Evolutionary conservation across 2,888 invertebrate species (phyloP), one percentile per base, ranked within the genome.

Genomic region (Desoria tigrina): DNA sequence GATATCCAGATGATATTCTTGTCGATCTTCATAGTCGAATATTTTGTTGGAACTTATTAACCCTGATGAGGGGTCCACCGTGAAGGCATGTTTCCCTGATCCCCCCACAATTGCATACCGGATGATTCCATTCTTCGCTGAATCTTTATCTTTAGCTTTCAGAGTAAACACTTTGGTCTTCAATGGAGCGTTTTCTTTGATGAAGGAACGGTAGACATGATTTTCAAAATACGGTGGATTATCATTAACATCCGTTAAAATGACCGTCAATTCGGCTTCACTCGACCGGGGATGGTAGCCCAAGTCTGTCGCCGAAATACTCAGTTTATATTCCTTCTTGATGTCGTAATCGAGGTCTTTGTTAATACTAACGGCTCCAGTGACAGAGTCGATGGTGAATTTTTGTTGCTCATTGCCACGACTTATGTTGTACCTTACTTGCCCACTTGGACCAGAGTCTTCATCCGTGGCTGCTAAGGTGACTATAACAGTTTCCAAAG

Each of bases 151-250:
- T 59, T 87, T 85, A 80, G 96, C 96, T 63, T 86, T 84, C 0
- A 95, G 94, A 77, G 90, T 85, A 1, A 94, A 90, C 72, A 96
- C 88, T 81, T 94, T 91, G 80, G 94, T 92, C 0, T 94, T 94
- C 39, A 95, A 90, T 21, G 96, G 94, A 75, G 91, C 89, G 79
- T 95, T 92, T 83, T 96, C 96, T n/a, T 88, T 85, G 63, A 96
- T 83, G 71, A 84, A 84, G 53, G 93, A 87, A 79, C 90, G 89
- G 79, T 92, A 91, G 76, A 87, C 88, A 71, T 89, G 89, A 77
- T 87, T 86, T n/a, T 87, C 84, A 80, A 96, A 97, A 16, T 84
- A 82, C 0, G 96, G 96, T 11, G 92, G 87, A 79, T 96, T 95
- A 78, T 97, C 94, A 78, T 94, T 96, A 42, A 95, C 90, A 79